phyloP scores from a whole-genome alignment of 2,113 vertebrate genomes.

The Pomatorhinus ruficollis region DNA sequence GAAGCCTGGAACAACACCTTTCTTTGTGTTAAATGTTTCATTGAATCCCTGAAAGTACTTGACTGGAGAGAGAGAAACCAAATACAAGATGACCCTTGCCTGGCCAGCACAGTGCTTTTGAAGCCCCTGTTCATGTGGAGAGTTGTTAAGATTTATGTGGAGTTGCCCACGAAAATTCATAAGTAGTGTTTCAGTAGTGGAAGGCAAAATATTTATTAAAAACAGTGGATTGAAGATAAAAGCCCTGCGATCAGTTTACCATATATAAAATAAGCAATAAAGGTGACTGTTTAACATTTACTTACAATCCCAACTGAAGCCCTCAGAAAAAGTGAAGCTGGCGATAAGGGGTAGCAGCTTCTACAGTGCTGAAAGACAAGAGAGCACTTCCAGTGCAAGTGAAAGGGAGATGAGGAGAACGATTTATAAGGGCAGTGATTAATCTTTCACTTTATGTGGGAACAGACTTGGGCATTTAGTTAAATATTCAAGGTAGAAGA shows the following conservation, averaged over 20 bases:
- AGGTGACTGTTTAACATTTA: background rate
- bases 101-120: background rate
- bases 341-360: background rate
- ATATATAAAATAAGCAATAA: background rate
- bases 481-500: conserved; percentile 11
- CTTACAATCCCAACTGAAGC: background rate
- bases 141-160: background rate
- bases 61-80: conserved; percentile 13
- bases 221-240: background rate
- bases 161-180: conserved; percentile 18
- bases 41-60: background rate
- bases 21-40: background rate
- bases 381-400: background rate
- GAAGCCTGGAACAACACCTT: background rate
- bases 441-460: background rate
- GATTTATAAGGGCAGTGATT: background rate
- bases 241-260: background rate
- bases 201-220: conserved; percentile 2
- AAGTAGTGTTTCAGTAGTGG: background rate
- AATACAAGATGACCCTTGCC: background rate
- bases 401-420: background rate
- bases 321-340: background rate
- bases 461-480: conserved; percentile 14
- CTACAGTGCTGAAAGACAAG: background rate
- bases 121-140: background rate